Conservation (phyloP, 2,888 invertebrate species). For the Tholera decimalis region DNA sequence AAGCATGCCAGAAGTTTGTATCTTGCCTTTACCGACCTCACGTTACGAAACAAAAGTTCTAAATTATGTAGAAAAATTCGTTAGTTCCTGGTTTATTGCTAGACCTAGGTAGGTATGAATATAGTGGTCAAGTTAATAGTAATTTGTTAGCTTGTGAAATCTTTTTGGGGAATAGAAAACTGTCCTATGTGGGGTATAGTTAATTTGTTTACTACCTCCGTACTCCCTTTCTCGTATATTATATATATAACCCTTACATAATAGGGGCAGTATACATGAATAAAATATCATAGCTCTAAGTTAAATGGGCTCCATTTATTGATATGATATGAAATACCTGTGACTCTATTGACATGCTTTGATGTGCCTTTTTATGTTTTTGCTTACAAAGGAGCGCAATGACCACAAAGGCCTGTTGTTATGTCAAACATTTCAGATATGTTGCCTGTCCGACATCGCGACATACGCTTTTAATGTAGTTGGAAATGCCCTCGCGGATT, state of each 20-base stretch:
- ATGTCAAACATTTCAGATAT: conserved; percentile 38
- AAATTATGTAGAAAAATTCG: conserved; percentile 26
- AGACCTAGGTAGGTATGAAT: too few relatives aligned
- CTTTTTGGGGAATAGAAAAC: not conserved
- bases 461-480: conserved; percentile 16
- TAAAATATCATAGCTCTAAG: not conserved
- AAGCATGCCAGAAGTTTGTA: conserved; percentile 24
- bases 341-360: too few relatives aligned
- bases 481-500: conserved; percentile 3
- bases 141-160: not conserved
- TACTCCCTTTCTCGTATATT: not conserved
- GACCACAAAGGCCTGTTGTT: conserved; percentile 51
- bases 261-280: not conserved
- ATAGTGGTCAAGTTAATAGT: not conserved
- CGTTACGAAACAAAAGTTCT: conserved; percentile 19
- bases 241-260: not conserved
- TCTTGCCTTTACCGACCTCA: conserved; percentile 10
- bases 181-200: not conserved
- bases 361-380: conserved; percentile 39
- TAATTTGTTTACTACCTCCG: not conserved
- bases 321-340: conserved; percentile 18
- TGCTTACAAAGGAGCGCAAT: conserved; percentile 21
- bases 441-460: conserved; percentile 11
- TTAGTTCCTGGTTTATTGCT: conserved; percentile 5
- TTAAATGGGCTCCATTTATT: conserved; percentile 9